A percentile compares a stretch with the other conserved stretches of the same genome.
Conservation (phyloP, 1,140 invertebrate species). For the Lineus longissimus region DNA sequence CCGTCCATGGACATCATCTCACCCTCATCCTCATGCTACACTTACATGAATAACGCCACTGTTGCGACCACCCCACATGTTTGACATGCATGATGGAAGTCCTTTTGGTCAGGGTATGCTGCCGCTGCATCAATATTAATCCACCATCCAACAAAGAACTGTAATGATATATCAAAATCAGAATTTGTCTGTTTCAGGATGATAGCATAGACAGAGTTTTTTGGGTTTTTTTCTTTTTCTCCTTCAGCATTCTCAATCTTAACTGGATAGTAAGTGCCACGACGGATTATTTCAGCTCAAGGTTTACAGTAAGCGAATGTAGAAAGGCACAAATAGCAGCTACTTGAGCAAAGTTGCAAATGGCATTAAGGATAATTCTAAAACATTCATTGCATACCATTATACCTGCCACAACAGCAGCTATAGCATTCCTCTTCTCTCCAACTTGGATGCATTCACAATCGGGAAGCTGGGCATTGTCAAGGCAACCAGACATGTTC, state of each 20-base stretch:
- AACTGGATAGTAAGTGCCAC: no score
- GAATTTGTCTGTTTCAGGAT: no score
- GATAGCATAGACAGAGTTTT: constrained; percentile 8
- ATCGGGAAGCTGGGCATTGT: constrained; percentile 50
- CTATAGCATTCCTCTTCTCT: constrained; percentile 74
- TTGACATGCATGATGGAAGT: constrained; percentile 76
- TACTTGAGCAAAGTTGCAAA: no score
- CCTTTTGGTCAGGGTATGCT: constrained; percentile 63
- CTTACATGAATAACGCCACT: constrained; percentile 88
- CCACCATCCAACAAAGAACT: constrained; percentile 98
- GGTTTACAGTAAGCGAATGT: no score
- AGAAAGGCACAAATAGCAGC: no score
- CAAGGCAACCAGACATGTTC: constrained; percentile 55
- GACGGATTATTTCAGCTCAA: no score
- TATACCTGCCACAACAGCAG: constrained; percentile 76
- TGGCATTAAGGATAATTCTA: no score
- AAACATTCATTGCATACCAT: constrained; percentile 64
- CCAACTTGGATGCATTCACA: constrained; percentile 54
- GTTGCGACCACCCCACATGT: constrained; percentile 93
- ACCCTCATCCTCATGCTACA: neutral
- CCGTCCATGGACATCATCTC: no score
- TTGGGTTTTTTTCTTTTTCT: neutral
- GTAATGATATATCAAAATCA: no score
- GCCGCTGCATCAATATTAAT: constrained; percentile 91
- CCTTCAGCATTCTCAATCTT: no score